Conservation (phyloP, 23 tunicate species). For the Styela clava region DNA sequence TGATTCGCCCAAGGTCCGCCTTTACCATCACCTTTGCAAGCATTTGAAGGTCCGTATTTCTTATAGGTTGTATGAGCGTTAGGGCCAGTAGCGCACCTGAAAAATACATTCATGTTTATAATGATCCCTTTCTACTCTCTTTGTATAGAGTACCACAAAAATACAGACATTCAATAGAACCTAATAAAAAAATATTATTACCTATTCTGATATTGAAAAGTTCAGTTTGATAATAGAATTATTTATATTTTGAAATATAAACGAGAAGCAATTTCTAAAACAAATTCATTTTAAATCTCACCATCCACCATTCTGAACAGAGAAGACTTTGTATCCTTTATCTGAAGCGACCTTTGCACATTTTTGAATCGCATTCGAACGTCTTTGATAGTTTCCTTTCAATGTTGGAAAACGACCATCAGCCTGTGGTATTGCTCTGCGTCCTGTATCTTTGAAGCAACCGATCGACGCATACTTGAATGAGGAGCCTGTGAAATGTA, state of each 20-base stretch:
- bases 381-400: not conserved
- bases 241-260: no score
- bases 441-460: not conserved
- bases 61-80: not conserved
- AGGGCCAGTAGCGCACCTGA: constrained; percentile 9
- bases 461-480: no score
- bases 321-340: not conserved
- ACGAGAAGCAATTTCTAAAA: no score
- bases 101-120: no score
- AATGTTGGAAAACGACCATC: not conserved
- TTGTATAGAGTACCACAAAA: no score
- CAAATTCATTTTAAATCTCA: no score
- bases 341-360: constrained; percentile 5
- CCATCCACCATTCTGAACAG: not conserved
- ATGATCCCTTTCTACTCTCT: no score
- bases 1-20: constrained; percentile 11
- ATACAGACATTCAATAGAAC: no score
- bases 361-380: constrained; percentile 4
- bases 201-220: no score
- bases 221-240: no score
- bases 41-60: constrained; percentile 1
- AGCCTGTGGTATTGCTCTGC: not conserved
- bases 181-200: no score
- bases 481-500: no score
- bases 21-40: not conserved